Conservation (phyloP, 2,888 invertebrate genomes). For the Adelognathus sp. region DNA sequence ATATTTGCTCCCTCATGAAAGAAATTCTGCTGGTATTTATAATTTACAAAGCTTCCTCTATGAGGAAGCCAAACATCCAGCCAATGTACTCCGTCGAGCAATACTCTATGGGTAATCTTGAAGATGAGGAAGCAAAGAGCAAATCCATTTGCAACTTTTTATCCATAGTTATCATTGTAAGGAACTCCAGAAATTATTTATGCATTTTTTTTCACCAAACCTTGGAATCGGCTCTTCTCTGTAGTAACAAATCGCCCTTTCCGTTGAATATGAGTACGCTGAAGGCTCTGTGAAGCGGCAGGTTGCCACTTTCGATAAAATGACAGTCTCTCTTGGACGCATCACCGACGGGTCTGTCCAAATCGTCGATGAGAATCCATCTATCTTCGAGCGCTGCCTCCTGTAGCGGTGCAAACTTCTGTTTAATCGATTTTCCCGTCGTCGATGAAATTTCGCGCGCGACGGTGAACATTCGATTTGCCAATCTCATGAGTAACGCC, state of each 20-base stretch:
- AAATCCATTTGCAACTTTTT: background rate
- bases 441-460: conserved; percentile 50
- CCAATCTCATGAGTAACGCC: conserved; percentile 19
- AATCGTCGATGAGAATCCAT: conserved; percentile 94
- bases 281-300: conserved; percentile 96
- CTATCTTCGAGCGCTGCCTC: conserved; percentile 87
- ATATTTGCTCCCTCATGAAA: background rate
- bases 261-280: conserved; percentile 98
- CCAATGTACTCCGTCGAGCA: too few relatives aligned
- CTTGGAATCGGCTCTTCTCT: conserved; percentile 93
- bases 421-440: conserved; percentile 48
- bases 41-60: too few relatives aligned
- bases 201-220: too few relatives aligned
- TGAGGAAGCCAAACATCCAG: too few relatives aligned
- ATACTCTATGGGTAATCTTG: too few relatives aligned
- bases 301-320: conserved; percentile 85
- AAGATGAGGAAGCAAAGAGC: too few relatives aligned
- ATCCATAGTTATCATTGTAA: too few relatives aligned
- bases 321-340: conserved; percentile 96
- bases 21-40: too few relatives aligned
- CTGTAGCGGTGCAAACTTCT: conserved; percentile 83
- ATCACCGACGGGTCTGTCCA: conserved; percentile 91
- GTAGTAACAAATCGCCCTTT: conserved; percentile 92
- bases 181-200: too few relatives aligned
- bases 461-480: background rate